These are phyloP conservation scores for Eclectus roratus DNA, from an alignment of 2,113 vertebrate species.

Conservation along the genomic window DNA sequence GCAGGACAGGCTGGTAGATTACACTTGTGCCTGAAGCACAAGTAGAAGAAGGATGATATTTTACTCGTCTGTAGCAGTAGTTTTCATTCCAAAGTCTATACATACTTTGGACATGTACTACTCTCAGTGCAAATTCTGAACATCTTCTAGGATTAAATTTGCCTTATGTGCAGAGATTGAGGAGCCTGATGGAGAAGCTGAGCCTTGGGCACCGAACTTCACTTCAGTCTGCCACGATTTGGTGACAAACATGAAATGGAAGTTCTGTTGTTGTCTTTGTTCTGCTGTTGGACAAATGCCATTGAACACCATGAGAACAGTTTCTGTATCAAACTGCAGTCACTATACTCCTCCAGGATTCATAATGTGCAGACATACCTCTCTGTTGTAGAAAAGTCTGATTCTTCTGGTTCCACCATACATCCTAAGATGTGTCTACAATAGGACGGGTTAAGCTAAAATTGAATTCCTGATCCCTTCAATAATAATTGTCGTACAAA, in stretches of 20 bases:
- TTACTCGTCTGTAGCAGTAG: background rate
- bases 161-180: background rate
- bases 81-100: background rate
- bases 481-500: background rate
- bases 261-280: constrained; percentile 27
- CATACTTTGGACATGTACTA: background rate
- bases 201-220: background rate
- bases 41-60: background rate
- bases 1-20: background rate
- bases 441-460: background rate
- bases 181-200: background rate
- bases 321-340: background rate
- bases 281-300: constrained; percentile 34
- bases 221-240: background rate
- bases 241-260: background rate
- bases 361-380: background rate
- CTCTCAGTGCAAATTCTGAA: background rate
- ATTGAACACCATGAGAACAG: background rate
- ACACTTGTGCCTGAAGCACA: background rate
- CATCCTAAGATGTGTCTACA: background rate
- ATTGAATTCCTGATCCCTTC: background rate
- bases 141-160: background rate
- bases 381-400: background rate
- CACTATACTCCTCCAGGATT: background rate
- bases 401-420: background rate